Evolutionary conservation across 2,888 invertebrate genomes (phyloP).

Genomic region (Antheraea assamensis): DNA sequence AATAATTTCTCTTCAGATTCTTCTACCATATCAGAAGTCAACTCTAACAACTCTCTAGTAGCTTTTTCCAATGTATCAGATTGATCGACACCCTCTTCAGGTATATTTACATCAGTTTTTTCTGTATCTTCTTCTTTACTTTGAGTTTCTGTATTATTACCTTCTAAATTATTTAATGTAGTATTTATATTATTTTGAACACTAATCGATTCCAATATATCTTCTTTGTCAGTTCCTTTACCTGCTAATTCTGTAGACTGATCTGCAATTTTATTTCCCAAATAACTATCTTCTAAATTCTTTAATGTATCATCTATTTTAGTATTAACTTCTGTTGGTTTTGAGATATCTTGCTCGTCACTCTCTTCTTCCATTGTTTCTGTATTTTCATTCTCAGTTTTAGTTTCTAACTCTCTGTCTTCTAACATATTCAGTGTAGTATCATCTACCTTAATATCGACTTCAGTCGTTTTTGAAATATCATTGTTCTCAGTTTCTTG

Average conservation of each 20-base stretch:
- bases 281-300: slow-evolving; percentile 21
- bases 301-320: neutral
- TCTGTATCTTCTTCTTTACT: neutral
- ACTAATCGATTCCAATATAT: slow-evolving; percentile 10
- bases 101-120: neutral
- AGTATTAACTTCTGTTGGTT: slow-evolving; percentile 11
- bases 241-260: neutral
- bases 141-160: neutral
- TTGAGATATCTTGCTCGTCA: slow-evolving; percentile 23
- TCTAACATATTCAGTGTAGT: neutral
- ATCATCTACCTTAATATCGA: neutral
- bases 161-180: neutral
- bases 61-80: slow-evolving; percentile 23
- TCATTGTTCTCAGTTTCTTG: neutral
- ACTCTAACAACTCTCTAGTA: slow-evolving; percentile 24
- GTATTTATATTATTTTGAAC: neutral
- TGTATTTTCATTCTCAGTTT: neutral
- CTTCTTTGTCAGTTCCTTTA: neutral
- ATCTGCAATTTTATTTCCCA: slow-evolving; percentile 18
- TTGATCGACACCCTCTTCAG: slow-evolving; percentile 3
- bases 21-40: slow-evolving; percentile 22
- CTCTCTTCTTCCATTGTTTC: slow-evolving; percentile 19
- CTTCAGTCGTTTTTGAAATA: slow-evolving; percentile 14
- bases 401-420: neutral
- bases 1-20: neutral